Percentiles rank a stretch among this genome's conserved stretches.
These are phyloP conservation scores for Caenorhabditis tropicalis DNA, from an alignment of 1,140 invertebrate species.

Conservation along the genomic window DNA sequence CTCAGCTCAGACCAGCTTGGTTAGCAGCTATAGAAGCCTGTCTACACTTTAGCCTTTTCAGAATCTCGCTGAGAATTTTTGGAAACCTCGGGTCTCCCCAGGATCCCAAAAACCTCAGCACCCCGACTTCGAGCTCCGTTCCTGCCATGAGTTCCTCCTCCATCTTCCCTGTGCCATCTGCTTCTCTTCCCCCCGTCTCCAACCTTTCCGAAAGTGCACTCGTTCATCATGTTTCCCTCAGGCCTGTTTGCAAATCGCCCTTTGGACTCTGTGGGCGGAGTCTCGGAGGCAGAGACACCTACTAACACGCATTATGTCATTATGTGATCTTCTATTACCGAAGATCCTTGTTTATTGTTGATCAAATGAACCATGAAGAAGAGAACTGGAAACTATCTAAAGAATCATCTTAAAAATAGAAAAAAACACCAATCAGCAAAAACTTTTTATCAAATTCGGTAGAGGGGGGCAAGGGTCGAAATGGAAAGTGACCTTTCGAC, in stretches of 20 bases:
- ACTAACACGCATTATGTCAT: constrained; percentile 1
- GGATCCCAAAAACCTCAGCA: no score
- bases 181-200: background rate
- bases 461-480: background rate
- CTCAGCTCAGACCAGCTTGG: no score
- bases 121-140: no score
- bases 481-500: background rate
- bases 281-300: constrained; percentile 10
- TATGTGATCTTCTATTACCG: background rate
- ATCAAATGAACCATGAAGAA: background rate
- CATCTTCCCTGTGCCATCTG: background rate
- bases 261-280: constrained; percentile 25
- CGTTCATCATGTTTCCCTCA: background rate
- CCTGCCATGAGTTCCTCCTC: no score
- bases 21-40: no score
- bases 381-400: background rate
- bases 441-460: background rate
- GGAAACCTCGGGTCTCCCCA: no score
- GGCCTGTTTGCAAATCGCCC: background rate
- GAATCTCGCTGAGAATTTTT: no score
- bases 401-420: background rate
- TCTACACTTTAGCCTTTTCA: no score
- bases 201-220: background rate
- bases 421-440: background rate
- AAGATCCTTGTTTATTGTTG: constrained; percentile 6